Evolutionary conservation across 2,888 invertebrate genomes (phyloP).

Genomic region (Flexamia atlantica): DNA sequence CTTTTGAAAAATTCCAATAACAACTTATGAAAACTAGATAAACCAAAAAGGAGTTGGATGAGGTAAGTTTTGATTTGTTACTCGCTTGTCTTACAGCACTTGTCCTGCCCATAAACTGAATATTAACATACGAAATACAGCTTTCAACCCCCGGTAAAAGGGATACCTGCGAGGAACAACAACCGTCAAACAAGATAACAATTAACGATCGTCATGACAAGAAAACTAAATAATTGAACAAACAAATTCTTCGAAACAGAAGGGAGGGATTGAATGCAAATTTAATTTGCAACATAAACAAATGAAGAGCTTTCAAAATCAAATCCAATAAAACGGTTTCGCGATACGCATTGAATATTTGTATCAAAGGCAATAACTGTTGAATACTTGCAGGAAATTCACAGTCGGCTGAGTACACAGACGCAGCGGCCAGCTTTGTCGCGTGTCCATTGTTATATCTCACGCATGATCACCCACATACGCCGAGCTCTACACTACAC

Average conservation of each 20-base stretch:
- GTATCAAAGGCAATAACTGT: slow-evolving; percentile 56
- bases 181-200: slow-evolving; percentile 4
- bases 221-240: slow-evolving; percentile 25
- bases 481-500: background rate
- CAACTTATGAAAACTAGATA: too few relatives aligned
- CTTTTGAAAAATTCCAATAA: too few relatives aligned
- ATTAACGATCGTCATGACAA: background rate
- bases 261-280: slow-evolving; percentile 21
- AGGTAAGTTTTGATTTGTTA: too few relatives aligned
- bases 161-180: too few relatives aligned
- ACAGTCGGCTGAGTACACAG: slow-evolving; percentile 42
- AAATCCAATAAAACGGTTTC: slow-evolving; percentile 51
- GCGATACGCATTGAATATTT: slow-evolving; percentile 54
- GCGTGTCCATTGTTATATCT: slow-evolving; percentile 43
- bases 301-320: slow-evolving; percentile 46
- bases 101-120: too few relatives aligned
- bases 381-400: slow-evolving; percentile 52
- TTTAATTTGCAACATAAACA: slow-evolving; percentile 40
- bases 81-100: too few relatives aligned
- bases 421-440: slow-evolving; percentile 31
- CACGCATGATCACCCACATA: slow-evolving; percentile 36
- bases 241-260: slow-evolving; percentile 14
- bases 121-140: too few relatives aligned
- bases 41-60: too few relatives aligned
- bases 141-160: too few relatives aligned